Conservation (phyloP, 2,888 invertebrate species). For the Drosophila affinis region DNA sequence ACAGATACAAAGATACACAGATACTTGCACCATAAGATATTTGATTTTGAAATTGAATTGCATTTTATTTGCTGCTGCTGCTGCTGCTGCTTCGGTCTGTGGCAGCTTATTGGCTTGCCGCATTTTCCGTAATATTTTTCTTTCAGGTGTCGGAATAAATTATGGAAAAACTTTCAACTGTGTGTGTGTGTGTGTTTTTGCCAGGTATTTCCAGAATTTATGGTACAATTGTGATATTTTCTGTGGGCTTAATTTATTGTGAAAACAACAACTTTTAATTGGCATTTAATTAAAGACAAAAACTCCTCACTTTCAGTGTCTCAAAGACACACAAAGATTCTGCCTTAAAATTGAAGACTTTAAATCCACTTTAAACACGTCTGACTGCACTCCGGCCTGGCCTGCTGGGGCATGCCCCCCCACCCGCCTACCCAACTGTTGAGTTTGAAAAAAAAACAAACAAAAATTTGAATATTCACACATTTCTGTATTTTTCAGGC, state of each 20-base stretch:
- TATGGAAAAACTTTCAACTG: conserved; percentile 26
- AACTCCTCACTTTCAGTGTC: not conserved
- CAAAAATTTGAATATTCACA: conserved; percentile 35
- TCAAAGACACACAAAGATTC: not conserved
- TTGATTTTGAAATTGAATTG: conserved; percentile 68
- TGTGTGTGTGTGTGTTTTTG: not conserved
- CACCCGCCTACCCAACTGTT: conserved; percentile 35
- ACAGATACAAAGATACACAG: conserved; percentile 1
- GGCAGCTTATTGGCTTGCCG: conserved; percentile 38
- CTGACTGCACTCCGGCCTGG: not conserved
- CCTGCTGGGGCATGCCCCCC: not conserved
- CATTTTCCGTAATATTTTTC: conserved; percentile 14
- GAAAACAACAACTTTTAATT: conserved; percentile 17
- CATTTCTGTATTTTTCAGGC: conserved; percentile 1
- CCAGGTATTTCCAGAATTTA: conserved; percentile 5
- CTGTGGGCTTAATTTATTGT: conserved; percentile 22
- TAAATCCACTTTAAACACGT: conserved; percentile 19
- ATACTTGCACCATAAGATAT: conserved; percentile 14
- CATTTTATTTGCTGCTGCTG: conserved; percentile 55
- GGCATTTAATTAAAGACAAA: conserved; percentile 22
- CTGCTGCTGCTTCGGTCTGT: not conserved
- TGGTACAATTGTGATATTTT: conserved; percentile 6
- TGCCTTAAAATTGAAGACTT: conserved; percentile 2
- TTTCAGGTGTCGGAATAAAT: conserved; percentile 39
- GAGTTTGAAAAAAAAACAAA: conserved; percentile 15